phyloP scores from a whole-genome alignment of 2,113 vertebrate species.

The Pungitius pungitius region DNA sequence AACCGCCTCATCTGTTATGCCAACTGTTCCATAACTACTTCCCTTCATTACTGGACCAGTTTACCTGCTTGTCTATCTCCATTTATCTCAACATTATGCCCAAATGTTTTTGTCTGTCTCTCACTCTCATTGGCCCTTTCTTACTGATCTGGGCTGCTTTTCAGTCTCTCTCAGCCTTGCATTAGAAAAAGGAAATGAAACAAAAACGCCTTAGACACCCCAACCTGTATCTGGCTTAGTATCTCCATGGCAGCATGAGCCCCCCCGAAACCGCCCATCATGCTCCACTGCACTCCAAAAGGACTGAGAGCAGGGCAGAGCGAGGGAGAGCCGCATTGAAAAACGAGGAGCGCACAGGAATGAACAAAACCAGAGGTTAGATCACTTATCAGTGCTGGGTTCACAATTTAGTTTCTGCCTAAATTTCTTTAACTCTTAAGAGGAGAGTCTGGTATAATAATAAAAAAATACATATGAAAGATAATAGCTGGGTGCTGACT shows the following conservation, averaged over 20 bases:
- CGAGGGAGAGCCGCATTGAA: conserved; percentile 23
- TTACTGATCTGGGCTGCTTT: conserved; percentile 54
- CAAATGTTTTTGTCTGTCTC: conserved; percentile 6
- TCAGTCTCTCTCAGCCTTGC: conserved; percentile 56
- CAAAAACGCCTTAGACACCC: conserved; percentile 61
- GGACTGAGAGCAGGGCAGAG: conserved; percentile 40
- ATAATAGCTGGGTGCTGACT: conserved; percentile 7
- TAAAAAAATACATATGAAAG: not conserved
- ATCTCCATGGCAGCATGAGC: conserved; percentile 74
- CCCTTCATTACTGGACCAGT: conserved; percentile 61
- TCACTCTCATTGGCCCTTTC: conserved; percentile 20
- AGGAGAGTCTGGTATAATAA: not conserved
- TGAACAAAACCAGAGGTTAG: conserved; percentile 42
- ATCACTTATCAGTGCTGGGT: conserved; percentile 49
- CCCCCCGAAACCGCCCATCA: conserved; percentile 68
- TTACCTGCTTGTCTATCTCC: conserved; percentile 41
- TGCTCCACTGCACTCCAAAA: conserved; percentile 74
- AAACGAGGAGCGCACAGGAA: conserved; percentile 34
- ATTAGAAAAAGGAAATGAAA: conserved; percentile 39
- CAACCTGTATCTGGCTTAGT: conserved; percentile 70
- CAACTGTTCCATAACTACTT: conserved; percentile 58
- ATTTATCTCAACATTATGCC: conserved; percentile 46
- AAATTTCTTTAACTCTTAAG: conserved; percentile 21
- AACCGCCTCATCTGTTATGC: conserved; percentile 57
- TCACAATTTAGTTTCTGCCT: conserved; percentile 36